Evolutionary conservation across 2,888 invertebrate species (phyloP).

Genomic region (Sinhomidia bicolor): DNA sequence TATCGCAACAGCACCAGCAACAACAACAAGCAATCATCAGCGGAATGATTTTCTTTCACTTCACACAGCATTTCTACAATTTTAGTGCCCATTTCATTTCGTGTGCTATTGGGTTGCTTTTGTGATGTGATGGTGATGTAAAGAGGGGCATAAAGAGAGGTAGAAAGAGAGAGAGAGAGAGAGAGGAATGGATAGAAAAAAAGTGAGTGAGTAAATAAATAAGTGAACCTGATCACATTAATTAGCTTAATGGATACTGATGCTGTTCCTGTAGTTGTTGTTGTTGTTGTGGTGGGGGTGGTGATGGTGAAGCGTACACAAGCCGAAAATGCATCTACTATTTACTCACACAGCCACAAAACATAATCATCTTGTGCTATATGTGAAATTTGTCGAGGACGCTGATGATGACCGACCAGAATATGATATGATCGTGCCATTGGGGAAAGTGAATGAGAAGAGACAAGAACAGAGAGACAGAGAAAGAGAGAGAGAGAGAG

Average conservation of each 20-base stretch:
- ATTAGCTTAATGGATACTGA: slow-evolving; percentile 69
- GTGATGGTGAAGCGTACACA: not conserved
- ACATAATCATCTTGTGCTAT: not conserved
- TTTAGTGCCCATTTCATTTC: not conserved
- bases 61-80: not conserved
- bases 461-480: not conserved
- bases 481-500: not conserved
- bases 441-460: not conserved
- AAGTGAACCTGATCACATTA: slow-evolving; percentile 65
- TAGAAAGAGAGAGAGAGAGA: too few species aligned
- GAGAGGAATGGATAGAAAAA: not conserved
- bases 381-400: not conserved
- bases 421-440: not conserved
- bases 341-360: not conserved
- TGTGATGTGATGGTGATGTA: not conserved
- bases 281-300: not conserved
- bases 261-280: not conserved
- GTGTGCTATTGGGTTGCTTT: not conserved
- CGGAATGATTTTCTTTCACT: not conserved
- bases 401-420: not conserved
- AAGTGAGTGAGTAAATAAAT: slow-evolving; percentile 47
- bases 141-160: too few species aligned
- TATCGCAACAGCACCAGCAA: too few species aligned
- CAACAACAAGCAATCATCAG: not conserved
- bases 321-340: too few species aligned